A percentile compares a stretch with the other conserved stretches of the same genome.
These are phyloP conservation scores for Mesorhabditis belari DNA, from an alignment of 2,888 invertebrate genomes.

Conservation along the genomic window DNA sequence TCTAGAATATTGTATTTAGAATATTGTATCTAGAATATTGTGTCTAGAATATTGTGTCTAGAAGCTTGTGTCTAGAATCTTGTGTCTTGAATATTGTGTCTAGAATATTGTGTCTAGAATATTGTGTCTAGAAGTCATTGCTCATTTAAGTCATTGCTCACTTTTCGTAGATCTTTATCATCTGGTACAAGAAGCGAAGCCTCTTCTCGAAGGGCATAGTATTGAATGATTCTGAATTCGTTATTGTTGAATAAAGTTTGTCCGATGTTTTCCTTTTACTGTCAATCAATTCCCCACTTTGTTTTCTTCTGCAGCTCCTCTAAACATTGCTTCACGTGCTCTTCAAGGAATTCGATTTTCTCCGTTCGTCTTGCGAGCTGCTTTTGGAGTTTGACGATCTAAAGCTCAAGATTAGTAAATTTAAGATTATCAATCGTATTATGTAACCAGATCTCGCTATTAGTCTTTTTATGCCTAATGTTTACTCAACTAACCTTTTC, in stretches of 20 bases:
- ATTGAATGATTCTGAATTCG: constrained; percentile 68
- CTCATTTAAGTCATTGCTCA: constrained; percentile 13
- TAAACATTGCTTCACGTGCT: constrained; percentile 76
- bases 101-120: too few relatives aligned
- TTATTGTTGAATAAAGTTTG: not conserved
- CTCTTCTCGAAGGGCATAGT: constrained; percentile 74
- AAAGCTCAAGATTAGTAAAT: constrained; percentile 18
- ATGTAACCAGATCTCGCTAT: not conserved
- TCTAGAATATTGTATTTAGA: constrained; percentile 71
- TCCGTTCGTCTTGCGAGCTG: constrained; percentile 78
- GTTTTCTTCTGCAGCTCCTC: constrained; percentile 79
- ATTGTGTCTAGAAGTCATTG: not conserved
- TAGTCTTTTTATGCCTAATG: constrained; percentile 15
- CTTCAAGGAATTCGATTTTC: constrained; percentile 88
- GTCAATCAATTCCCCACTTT: constrained; percentile 16
- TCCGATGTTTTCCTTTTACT: constrained; percentile 5
- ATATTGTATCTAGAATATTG: constrained; percentile 75
- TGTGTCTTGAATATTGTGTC: too few relatives aligned
- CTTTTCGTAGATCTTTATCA: constrained; percentile 61
- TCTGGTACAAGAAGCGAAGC: constrained; percentile 73
- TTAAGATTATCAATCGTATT: not conserved
- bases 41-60: constrained; percentile 75
- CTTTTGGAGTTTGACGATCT: constrained; percentile 83
- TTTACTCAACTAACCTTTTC: constrained; percentile 21
- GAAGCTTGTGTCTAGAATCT: too few relatives aligned